Evolutionary conservation across 1,140 invertebrate genomes (phyloP).

Genomic region (Bombus cullumanus): DNA sequence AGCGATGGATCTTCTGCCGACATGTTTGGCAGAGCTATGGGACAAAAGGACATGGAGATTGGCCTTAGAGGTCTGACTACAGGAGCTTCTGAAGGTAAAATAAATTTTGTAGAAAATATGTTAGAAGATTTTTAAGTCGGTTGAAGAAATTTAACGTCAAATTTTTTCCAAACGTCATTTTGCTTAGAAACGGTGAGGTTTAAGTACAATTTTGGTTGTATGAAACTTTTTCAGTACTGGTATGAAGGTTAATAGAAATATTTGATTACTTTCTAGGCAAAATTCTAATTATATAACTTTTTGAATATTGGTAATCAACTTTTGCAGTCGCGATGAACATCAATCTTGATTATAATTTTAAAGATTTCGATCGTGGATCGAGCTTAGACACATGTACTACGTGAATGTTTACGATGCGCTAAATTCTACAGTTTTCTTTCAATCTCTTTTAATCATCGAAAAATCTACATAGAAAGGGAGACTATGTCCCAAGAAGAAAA

Average conservation of each 20-base stretch:
- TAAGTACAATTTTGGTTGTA: no score
- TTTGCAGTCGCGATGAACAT: no score
- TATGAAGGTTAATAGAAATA: not conserved
- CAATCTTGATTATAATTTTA: no score
- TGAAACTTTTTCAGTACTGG: not conserved
- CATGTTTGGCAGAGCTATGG: constrained; percentile 77
- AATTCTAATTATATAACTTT: no score
- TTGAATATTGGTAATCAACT: no score
- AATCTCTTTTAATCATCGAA: no score
- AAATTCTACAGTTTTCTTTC: not conserved
- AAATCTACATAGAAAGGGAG: no score
- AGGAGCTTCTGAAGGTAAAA: constrained; percentile 79
- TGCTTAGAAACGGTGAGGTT: not conserved
- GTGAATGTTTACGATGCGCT: not conserved
- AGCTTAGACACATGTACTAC: not conserved
- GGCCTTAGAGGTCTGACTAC: constrained; percentile 71
- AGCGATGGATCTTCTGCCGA: constrained; percentile 77
- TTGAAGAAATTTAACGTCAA: not conserved
- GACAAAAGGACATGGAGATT: constrained; percentile 74
- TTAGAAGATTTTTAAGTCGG: not conserved
- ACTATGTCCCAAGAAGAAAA: no score
- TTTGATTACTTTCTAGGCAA: not conserved
- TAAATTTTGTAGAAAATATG: not conserved
- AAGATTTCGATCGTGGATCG: not conserved
- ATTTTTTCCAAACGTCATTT: not conserved